Conservation (phyloP, 2,888 invertebrate species). For the Andrena fulva region DNA sequence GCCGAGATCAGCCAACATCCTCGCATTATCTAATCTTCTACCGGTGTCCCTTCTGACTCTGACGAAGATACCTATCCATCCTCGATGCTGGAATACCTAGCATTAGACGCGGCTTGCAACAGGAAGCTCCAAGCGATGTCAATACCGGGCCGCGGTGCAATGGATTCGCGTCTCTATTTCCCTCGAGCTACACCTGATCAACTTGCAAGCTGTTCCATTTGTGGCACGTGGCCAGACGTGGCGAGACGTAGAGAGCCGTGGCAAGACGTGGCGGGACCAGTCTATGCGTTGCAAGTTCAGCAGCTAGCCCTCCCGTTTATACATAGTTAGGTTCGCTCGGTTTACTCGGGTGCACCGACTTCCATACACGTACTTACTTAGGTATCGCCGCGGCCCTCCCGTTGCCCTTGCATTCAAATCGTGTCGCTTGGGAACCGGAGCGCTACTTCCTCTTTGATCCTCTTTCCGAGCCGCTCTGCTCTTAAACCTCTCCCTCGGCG, state of each 20-base stretch:
- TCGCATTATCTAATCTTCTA: neutral
- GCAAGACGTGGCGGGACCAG: neutral
- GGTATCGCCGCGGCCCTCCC: neutral
- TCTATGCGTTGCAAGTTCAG: constrained; percentile 27
- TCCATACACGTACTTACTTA: neutral
- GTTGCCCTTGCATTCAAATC: constrained; percentile 12
- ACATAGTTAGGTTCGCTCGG: constrained; percentile 21
- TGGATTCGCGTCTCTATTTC: neutral
- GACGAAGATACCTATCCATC: neutral
- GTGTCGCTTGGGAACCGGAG: neutral
- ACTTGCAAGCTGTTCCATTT: neutral
- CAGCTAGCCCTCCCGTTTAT: constrained; percentile 1
- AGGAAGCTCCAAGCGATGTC: neutral
- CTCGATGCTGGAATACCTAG: too few species aligned
- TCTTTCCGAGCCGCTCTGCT: constrained; percentile 3
- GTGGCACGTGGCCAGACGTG: neutral
- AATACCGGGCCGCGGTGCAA: neutral
- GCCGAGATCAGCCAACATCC: neutral
- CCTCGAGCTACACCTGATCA: neutral
- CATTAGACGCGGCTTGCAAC: neutral
- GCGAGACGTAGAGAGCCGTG: too few species aligned
- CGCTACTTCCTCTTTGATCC: constrained; percentile 38
- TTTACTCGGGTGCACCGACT: neutral
- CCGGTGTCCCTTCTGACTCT: neutral
- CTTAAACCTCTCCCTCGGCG: constrained; percentile 2